Evolutionary conservation across 2,113 vertebrate species (phyloP).

Genomic region (Sylvicapra grimmia): DNA sequence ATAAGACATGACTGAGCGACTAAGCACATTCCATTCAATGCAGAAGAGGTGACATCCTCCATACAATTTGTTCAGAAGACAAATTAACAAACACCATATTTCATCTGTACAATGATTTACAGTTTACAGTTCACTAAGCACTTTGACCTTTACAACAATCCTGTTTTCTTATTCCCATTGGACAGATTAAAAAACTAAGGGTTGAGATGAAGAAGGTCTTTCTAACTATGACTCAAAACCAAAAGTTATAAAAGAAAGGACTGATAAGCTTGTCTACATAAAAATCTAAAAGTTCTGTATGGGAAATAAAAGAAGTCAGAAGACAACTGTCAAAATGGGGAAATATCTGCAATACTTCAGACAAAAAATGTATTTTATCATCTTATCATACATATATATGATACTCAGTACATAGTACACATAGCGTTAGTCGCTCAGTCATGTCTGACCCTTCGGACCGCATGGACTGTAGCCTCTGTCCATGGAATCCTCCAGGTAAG

Average conservation of each 20-base stretch:
- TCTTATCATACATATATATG: background rate
- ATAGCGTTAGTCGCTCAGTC: background rate
- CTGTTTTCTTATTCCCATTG: background rate
- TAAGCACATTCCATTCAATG: background rate
- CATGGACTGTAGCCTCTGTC: background rate
- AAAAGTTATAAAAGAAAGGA: slow-evolving; percentile 47
- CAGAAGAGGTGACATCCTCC: slow-evolving; percentile 2
- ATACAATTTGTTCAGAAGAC: slow-evolving; percentile 35
- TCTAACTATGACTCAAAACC: slow-evolving; percentile 42
- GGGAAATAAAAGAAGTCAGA: slow-evolving; percentile 1
- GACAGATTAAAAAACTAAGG: slow-evolving; percentile 22
- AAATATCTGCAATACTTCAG: background rate
- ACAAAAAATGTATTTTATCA: background rate
- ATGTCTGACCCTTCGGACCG: background rate
- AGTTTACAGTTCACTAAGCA: slow-evolving; percentile 55
- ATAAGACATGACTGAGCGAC: background rate
- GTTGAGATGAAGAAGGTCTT: background rate
- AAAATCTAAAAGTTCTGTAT: slow-evolving; percentile 12
- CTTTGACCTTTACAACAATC: slow-evolving; percentile 55
- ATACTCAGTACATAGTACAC: background rate
- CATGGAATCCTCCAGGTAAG: background rate
- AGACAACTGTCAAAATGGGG: background rate
- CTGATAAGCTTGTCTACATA: background rate
- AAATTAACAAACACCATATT: slow-evolving; percentile 57
- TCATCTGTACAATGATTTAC: slow-evolving; percentile 63